These are phyloP conservation scores for Nyctalus aviator DNA, from an alignment of 2,797 vertebrate species.

Conservation along the genomic window DNA sequence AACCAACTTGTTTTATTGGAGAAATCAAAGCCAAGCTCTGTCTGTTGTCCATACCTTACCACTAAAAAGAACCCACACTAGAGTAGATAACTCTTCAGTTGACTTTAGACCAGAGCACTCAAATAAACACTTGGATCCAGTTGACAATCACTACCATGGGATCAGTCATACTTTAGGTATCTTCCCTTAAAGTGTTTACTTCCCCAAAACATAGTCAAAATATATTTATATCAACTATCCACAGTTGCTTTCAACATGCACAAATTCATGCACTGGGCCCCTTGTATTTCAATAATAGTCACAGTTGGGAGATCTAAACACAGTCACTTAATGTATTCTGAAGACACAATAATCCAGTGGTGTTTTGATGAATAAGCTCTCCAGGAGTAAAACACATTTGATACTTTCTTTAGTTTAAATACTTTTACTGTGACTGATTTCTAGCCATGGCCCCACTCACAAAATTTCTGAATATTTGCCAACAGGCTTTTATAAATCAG, in stretches of 20 bases:
- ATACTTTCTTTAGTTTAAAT: background rate
- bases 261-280: too few species aligned
- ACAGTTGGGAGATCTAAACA: background rate
- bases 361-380: background rate
- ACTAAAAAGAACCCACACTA: background rate
- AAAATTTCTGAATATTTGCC: conserved; percentile 41
- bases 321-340: background rate
- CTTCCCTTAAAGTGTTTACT: background rate
- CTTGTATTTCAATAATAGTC: background rate
- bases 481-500: background rate
- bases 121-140: background rate
- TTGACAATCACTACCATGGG: background rate
- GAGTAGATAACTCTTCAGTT: background rate
- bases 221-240: background rate
- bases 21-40: background rate
- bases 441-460: background rate
- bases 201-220: background rate
- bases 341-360: background rate
- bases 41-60: background rate
- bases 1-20: background rate
- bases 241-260: too few species aligned
- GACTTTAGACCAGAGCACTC: background rate
- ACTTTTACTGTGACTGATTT: background rate
- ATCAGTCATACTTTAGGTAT: background rate
- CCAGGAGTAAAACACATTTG: background rate